Conservation (phyloP, 2,797 vertebrate genomes). For the Poeciliopsis presidionis region DNA sequence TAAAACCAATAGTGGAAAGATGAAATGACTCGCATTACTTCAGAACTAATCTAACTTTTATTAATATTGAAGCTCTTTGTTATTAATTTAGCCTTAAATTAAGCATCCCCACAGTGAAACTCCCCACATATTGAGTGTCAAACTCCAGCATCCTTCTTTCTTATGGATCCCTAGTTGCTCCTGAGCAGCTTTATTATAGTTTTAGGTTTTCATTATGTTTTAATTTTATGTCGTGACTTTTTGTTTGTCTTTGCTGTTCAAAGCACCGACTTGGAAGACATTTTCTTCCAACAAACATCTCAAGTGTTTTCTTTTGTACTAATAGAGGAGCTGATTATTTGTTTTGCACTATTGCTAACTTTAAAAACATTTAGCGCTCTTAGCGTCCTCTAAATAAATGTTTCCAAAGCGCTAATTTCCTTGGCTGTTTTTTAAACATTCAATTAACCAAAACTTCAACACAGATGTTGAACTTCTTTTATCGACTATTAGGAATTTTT, state of each 20-base stretch:
- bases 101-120: neutral
- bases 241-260: neutral
- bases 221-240: neutral
- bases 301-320: neutral
- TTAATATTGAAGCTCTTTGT: constrained; percentile 1
- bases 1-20: neutral
- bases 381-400: no score
- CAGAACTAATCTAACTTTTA: neutral
- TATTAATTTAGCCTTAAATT: neutral
- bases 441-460: no score
- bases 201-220: neutral
- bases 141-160: neutral
- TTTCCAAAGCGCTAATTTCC: no score
- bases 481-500: no score
- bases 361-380: no score
- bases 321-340: no score
- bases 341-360: no score
- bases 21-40: neutral
- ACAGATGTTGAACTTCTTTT: no score
- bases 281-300: neutral
- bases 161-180: neutral
- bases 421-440: no score
- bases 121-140: neutral
- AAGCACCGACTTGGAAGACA: neutral
- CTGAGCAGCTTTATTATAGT: no score